Evolutionary conservation across 35 echinoderm and acorn worm species (phyloP), one percentile per base, ranked within the genome.

Genomic region (Apostichopus parvimensis): DNA sequence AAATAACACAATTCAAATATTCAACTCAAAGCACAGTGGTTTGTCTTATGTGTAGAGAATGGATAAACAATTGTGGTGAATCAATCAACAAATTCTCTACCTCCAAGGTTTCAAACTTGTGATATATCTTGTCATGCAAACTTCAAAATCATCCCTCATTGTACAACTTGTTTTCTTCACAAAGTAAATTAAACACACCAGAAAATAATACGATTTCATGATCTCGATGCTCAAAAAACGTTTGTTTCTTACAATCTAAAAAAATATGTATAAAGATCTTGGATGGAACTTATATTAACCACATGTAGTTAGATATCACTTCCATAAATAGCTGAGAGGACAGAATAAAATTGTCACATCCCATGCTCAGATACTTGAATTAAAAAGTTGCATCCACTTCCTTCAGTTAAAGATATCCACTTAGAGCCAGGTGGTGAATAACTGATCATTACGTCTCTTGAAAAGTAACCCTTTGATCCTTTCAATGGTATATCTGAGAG

Each of bases 251-350:
- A 75, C 58, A 61, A 5, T 75, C n/a, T 20, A 75, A 75, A 75
- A 75, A 75, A 22, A 75, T 75, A 18, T 75, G 15, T 20, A 75
- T 20, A 75, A 75, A 75, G 71, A 75, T 75, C 71, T 75, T 75
- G 71, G 71, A 75, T 75, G 71, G 71, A 75, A 75, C 71, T 18
- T 20, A 4, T 18, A 75, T 18, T 20, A 75, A 75, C 71, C 21
- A 22, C 21, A 18, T 75, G 71, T 20, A 75, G 17, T 75, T 24
- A 75, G 24, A 75, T 75, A 75, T 22, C 15, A 0, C 71, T 75
- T 22, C 71, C 17, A 75, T 75, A n/a, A 18, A 18, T 4, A 61
- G 8, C 12, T 61, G 12, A 61, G 58, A 75, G 20, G 71, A 22
- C 21, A 75, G 17, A 18, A 75, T 20, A 18, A 75, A 18, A 20